Percentiles rank a stretch among this genome's conserved stretches.
Conservation (phyloP, 2,113 vertebrate genomes). For the Erinaceus europaeus region DNA sequence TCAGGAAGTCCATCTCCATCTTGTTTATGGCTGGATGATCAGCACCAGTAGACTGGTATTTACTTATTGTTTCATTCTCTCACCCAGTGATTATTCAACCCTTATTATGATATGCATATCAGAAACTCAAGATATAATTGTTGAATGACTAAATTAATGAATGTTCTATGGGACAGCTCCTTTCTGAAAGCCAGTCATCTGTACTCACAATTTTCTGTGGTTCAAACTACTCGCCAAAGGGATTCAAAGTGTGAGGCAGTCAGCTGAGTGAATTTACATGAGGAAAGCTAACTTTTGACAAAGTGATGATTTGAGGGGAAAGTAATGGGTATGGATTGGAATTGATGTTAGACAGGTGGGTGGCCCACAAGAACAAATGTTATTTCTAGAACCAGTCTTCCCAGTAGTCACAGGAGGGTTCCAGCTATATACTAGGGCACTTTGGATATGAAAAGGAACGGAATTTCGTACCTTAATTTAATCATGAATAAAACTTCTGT, state of each 20-base stretch:
- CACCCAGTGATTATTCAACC: neutral
- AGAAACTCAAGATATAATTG: neutral
- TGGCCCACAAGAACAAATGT: conserved; percentile 29
- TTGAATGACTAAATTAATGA: neutral
- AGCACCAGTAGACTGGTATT: neutral
- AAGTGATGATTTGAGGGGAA: neutral
- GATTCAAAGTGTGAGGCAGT: neutral
- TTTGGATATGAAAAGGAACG: conserved; percentile 58
- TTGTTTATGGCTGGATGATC: neutral
- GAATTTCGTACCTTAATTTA: conserved; percentile 66
- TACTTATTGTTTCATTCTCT: neutral
- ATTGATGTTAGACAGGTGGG: neutral
- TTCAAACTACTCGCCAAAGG: neutral
- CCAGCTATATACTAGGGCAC: conserved; percentile 66
- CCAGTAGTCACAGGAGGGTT: conserved; percentile 47
- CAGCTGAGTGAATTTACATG: neutral
- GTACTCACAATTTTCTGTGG: neutral
- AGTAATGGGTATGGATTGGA: neutral
- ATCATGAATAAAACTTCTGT: conserved; percentile 48
- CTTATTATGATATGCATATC: neutral
- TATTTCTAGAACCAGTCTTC: conserved; percentile 25
- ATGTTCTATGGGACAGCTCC: neutral
- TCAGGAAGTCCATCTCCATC: neutral
- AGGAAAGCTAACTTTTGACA: conserved; percentile 25
- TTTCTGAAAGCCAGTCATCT: conserved; percentile 20